Evolutionary conservation across 2,113 vertebrate species (phyloP), one percentile per base, ranked within the genome.

Genomic region (Pionites leucogaster): DNA sequence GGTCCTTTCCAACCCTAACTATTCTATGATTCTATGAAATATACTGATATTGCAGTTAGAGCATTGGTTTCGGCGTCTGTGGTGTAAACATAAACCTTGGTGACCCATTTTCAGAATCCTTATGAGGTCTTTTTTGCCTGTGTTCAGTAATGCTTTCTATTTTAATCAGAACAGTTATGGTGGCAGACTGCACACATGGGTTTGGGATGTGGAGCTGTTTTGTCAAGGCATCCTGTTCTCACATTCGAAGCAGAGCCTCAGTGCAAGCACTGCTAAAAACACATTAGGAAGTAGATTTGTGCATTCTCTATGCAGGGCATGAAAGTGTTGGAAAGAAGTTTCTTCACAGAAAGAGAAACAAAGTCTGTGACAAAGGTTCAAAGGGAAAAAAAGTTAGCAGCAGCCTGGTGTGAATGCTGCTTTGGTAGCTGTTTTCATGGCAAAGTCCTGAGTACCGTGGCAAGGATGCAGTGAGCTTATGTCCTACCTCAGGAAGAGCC

Each of bases 141-240:
- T 3, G 1, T 95, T 95, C 82, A 69, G 74, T 88, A 70, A 94
- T 67, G 20, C 27, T 86, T 95, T 92, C 81, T 95, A 57, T 96
- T 96, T 95, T 88, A 68, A 91, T 79, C 74, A 49, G 80, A 91
- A 69, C 55, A 89, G 81, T 90, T 92, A 78, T 37, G 68, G 90
- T 96, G 92, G 82, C 90, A 97, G 93, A 96, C 95, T 92, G 60
- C 64, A 72, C 64, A 64, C 72, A 93, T 71, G 76, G 55, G 82
- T 55, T 75, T 86, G 68, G 71, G 79, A 47, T 71, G 60, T 28
- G 59, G 68, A 59, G 17, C 68, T 81, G 37, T 90, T 96, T 86
- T 78, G 53, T 83, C 39, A 47, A 84, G 68, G 85, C 90, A 75
- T 92, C 72, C 72, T 92, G 88, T 96, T 97, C 93, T 94, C 90